These are phyloP conservation scores for Phorcus lineatus DNA, from an alignment of 2,888 invertebrate species.

Conservation along the genomic window DNA sequence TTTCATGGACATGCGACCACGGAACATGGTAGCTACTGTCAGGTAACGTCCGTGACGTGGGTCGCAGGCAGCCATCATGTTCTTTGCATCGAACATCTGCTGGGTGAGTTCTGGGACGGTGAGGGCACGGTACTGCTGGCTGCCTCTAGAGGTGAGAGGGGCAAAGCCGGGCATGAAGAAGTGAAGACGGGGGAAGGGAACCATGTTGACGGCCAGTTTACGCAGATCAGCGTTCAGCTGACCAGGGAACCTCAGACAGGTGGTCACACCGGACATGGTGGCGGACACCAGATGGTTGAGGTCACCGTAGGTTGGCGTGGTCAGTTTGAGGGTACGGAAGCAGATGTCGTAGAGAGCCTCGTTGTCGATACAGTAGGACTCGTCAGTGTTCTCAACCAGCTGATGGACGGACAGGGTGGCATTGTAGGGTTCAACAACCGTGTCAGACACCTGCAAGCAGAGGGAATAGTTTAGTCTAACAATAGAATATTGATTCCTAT, in stretches of 20 bases:
- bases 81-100: constrained; percentile 7
- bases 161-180: constrained; percentile 6
- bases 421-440: neutral
- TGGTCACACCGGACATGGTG: constrained; percentile 2
- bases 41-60: constrained; percentile 14
- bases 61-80: constrained; percentile 7
- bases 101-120: neutral
- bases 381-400: neutral
- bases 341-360: constrained; percentile 9
- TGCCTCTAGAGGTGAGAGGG: neutral
- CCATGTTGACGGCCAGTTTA: constrained; percentile 8
- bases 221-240: constrained; percentile 7
- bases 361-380: constrained; percentile 10
- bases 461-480: neutral
- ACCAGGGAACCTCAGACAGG: neutral
- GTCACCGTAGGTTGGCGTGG: constrained; percentile 10
- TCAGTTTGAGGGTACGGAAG: neutral
- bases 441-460: neutral
- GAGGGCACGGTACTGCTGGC: constrained; percentile 7
- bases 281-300: constrained; percentile 13
- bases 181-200: constrained; percentile 8
- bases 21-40: constrained; percentile 16
- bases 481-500: no score
- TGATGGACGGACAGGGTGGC: neutral
- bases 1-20: constrained; percentile 22